Conservation (phyloP, 2,113 vertebrate genomes). For the Tursiops truncatus region DNA sequence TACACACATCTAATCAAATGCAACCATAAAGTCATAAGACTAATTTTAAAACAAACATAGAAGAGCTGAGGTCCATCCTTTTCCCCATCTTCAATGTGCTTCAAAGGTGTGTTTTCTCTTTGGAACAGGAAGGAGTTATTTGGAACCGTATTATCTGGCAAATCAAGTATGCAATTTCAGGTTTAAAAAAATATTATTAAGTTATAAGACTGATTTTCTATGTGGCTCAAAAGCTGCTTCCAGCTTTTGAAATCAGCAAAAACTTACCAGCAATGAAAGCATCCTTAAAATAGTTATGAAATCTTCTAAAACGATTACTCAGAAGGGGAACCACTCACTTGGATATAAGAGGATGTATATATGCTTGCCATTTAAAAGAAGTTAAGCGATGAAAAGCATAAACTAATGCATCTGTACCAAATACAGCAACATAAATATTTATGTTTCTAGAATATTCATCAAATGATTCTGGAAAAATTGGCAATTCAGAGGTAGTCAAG, state of each 20-base stretch:
- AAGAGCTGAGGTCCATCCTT: not conserved
- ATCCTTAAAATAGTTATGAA: slow-evolving; percentile 27
- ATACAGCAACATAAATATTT: not conserved
- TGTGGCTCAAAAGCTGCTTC: slow-evolving; percentile 20
- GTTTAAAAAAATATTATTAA: not conserved
- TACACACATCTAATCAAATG: not conserved
- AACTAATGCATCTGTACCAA: not conserved
- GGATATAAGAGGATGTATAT: not conserved
- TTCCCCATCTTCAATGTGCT: not conserved
- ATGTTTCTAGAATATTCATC: slow-evolving; percentile 45
- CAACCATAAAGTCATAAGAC: not conserved
- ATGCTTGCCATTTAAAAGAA: not conserved
- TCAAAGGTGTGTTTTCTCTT: not conserved
- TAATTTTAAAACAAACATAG: not conserved
- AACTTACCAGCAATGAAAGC: slow-evolving; percentile 21
- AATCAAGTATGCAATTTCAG: slow-evolving; percentile 35
- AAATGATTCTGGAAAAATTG: not conserved
- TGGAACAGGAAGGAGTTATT: slow-evolving; percentile 39
- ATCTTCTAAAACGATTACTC: slow-evolving; percentile 25
- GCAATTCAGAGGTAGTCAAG: slow-evolving; percentile 14
- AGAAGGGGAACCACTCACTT: slow-evolving; percentile 9
- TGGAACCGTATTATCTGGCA: slow-evolving; percentile 7
- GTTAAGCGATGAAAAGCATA: not conserved
- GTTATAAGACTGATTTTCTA: slow-evolving; percentile 53
- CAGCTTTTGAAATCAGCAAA: slow-evolving; percentile 25